These are phyloP conservation scores for Sibirionetta formosa DNA, from an alignment of 2,797 vertebrate genomes.

Conservation along the genomic window DNA sequence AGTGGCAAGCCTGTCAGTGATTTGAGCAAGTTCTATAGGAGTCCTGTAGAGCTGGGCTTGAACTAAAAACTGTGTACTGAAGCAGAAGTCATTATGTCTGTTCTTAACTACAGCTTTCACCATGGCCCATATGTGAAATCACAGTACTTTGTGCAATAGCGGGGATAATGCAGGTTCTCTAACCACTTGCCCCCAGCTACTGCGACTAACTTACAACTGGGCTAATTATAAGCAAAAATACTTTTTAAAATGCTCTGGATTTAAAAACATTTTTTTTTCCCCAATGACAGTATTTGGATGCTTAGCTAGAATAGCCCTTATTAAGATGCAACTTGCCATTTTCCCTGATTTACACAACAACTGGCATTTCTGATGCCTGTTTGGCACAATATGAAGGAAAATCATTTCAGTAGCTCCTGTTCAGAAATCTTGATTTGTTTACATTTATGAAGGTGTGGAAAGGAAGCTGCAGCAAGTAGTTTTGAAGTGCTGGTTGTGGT, in stretches of 20 bases:
- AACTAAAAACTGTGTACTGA: background rate
- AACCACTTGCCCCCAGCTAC: background rate
- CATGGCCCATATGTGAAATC: background rate
- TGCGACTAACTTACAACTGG: background rate
- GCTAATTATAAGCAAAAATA: background rate
- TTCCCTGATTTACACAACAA: constrained; percentile 4
- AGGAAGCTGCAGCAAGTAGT: background rate
- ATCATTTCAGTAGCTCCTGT: background rate
- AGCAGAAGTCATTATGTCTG: background rate
- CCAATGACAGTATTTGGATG: fast-evolving
- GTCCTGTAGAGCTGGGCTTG: background rate
- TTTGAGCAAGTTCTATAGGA: background rate
- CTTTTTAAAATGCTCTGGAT: background rate
- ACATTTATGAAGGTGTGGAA: constrained; percentile 18
- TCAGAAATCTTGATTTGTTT: constrained; percentile 40
- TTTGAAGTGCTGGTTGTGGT: constrained; percentile 19
- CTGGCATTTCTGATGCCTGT: background rate
- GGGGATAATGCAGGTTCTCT: background rate
- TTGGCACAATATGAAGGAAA: background rate
- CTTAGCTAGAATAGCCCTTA: background rate
- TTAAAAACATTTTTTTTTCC: background rate
- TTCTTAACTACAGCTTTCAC: background rate
- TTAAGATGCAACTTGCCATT: background rate
- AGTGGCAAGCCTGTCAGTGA: background rate
- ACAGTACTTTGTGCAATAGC: background rate